Conservation (phyloP, 2,888 invertebrate genomes). For the Cryptosula pallasiana region DNA sequence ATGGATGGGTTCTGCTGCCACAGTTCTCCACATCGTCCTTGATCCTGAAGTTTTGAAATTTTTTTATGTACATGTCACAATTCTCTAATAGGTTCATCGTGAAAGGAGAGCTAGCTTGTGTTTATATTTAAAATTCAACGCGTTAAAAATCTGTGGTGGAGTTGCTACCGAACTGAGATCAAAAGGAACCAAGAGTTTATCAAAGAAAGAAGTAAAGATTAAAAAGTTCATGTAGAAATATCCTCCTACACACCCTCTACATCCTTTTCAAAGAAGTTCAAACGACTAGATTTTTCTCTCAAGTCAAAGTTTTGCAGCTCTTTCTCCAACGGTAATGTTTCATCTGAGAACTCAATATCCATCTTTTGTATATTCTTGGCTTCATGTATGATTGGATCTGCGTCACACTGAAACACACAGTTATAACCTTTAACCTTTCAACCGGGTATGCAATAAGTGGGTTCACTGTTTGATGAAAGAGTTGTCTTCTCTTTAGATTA, state of each 20-base stretch:
- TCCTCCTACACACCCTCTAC: constrained; percentile 25
- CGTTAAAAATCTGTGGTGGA: too few relatives aligned
- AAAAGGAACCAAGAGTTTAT: too few relatives aligned
- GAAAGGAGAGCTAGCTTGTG: too few relatives aligned
- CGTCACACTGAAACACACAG: neutral
- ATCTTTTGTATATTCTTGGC: neutral
- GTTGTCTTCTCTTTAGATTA: neutral
- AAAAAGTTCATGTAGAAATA: too few relatives aligned
- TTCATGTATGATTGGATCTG: neutral
- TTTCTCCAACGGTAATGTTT: constrained; percentile 16
- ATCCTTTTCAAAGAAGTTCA: constrained; percentile 24
- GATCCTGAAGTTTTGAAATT: neutral
- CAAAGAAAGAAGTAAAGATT: too few relatives aligned
- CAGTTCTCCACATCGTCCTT: constrained; percentile 20
- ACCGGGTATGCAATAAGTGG: too few relatives aligned
- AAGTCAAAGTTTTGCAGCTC: constrained; percentile 23
- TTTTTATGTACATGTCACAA: too few relatives aligned
- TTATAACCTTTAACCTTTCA: too few relatives aligned
- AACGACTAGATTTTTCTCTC: constrained; percentile 1
- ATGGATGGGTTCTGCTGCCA: neutral
- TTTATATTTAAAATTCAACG: too few relatives aligned
- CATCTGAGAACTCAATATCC: constrained; percentile 21
- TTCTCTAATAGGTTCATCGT: too few relatives aligned
- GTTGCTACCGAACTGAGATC: too few relatives aligned
- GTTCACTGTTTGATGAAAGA: too few relatives aligned